Evolutionary conservation across 2,797 vertebrate species (phyloP), one percentile per base, ranked within the genome.

Genomic region (Varecia variegata): DNA sequence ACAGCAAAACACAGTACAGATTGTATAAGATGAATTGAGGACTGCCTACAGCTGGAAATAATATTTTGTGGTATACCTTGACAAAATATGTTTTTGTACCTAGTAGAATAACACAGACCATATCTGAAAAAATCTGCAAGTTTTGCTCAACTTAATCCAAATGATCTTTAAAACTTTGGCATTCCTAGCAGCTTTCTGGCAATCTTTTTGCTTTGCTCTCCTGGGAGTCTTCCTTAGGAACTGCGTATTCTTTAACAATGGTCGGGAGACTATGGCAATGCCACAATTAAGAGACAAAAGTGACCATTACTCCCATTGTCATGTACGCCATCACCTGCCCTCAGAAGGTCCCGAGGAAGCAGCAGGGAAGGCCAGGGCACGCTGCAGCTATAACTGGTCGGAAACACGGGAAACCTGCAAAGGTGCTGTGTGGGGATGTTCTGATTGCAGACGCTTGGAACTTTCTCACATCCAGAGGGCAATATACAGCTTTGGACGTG

Each of bases 331-430:
- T 45, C 3, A 60, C 25, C 30, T 76, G n/a, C 10, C 13, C 1
- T 32, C 73, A 32, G 65, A n/a, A 27, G 1, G 5, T n/a, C 15
- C 45, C 32, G 9, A 2, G 12, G 21, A 1, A 2, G 13, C 14
- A 18, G 12, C 32, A 14, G 2, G 3, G 21, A 5, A 9, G 32
- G 13, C 45, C 38, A 11, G 21, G 1, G 1, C 45, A 9, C 2
- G 0, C 12, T 2, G 4, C 5, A 2, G 23, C 1, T 17, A 23
- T 23, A 7, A 9, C 38, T 3, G 3, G 3, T 30, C 30, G 2
- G 12, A 50, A 52, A 12, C 20, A 1, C 11, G 4, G 8, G 30
- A 23, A 6, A 7, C 3, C 52, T 20, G 3, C 0, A 6, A 8
- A 30, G 35, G 1, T 7, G 0, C 38, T 56, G 43, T 7, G 2